These are phyloP conservation scores for Scaptomyza flava DNA, from an alignment of 2,888 invertebrate genomes.

Conservation along the genomic window DNA sequence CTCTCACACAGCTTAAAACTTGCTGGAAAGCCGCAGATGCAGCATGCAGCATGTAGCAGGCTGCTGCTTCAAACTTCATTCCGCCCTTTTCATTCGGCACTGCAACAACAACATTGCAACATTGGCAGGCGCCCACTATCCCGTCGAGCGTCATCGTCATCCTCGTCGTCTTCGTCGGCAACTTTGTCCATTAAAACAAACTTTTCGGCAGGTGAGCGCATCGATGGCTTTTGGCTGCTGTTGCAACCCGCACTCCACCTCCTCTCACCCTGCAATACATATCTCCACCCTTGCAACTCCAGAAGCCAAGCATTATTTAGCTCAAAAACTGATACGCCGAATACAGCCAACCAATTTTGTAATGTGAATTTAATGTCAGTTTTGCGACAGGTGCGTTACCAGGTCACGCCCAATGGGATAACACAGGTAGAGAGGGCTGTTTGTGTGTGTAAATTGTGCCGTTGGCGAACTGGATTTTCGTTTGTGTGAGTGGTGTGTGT, in stretches of 20 bases:
- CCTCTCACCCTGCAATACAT: not conserved
- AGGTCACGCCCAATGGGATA: conserved; percentile 30
- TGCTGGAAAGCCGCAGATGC: conserved; percentile 25
- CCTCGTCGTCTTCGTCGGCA: conserved; percentile 39
- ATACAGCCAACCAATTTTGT: conserved; percentile 76
- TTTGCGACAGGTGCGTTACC: conserved; percentile 73
- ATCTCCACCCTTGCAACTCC: not conserved
- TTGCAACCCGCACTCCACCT: conserved; percentile 16
- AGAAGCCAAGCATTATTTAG: conserved; percentile 46
- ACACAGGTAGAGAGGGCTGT: not conserved
- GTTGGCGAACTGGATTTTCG: conserved; percentile 41
- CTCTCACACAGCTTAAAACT: conserved; percentile 38
- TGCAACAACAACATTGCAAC: conserved; percentile 27
- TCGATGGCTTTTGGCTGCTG: conserved; percentile 65
- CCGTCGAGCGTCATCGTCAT: conserved; percentile 60
- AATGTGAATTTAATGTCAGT: conserved; percentile 78
- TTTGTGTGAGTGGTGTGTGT: conserved; percentile 7
- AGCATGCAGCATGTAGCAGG: conserved; percentile 1
- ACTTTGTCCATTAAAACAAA: conserved; percentile 77
- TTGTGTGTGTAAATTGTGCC: conserved; percentile 21
- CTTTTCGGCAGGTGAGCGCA: conserved; percentile 74
- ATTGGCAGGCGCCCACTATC: conserved; percentile 42
- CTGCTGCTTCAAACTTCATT: not conserved
- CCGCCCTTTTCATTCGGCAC: not conserved
- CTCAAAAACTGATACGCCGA: conserved; percentile 72